Conservation (phyloP, 2,888 invertebrate species). For the Lasioglossum lativentre region DNA sequence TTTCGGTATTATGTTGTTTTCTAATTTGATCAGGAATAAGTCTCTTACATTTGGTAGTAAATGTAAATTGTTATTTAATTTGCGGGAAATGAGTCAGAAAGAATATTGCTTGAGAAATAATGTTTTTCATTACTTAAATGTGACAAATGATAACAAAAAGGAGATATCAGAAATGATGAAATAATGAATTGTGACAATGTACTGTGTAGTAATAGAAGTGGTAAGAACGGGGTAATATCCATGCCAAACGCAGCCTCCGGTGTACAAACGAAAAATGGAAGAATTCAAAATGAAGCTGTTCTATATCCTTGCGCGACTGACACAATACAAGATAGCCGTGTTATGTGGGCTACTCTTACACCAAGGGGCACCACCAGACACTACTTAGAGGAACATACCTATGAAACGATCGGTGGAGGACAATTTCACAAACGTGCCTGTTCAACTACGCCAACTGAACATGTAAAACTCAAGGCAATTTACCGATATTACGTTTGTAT, state of each 20-base stretch:
- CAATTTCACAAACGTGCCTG: constrained; percentile 75
- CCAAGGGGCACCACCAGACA: constrained; percentile 92
- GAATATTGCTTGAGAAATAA: neutral
- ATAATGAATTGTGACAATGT: constrained; percentile 33
- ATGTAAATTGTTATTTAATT: too few relatives aligned
- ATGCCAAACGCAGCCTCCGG: constrained; percentile 79
- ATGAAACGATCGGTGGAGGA: constrained; percentile 81
- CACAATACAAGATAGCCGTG: constrained; percentile 88
- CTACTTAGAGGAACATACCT: constrained; percentile 85
- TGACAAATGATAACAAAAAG: neutral
- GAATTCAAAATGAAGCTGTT: constrained; percentile 86
- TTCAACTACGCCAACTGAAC: constrained; percentile 83
- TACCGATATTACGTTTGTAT: constrained; percentile 69
- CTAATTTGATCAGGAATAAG: too few relatives aligned
- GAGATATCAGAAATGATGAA: neutral
- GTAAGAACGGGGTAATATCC: constrained; percentile 81
- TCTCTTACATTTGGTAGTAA: too few relatives aligned
- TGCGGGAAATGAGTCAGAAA: neutral
- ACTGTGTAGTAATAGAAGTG: constrained; percentile 76
- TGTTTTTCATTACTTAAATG: neutral
- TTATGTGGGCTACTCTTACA: constrained; percentile 94
- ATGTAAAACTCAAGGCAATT: constrained; percentile 82
- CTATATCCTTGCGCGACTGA: constrained; percentile 87
- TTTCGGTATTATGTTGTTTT: too few relatives aligned
- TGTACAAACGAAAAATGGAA: constrained; percentile 80